These are phyloP conservation scores for Hemichromis elongatus DNA, from an alignment of 2,113 vertebrate genomes.

Conservation along the genomic window DNA sequence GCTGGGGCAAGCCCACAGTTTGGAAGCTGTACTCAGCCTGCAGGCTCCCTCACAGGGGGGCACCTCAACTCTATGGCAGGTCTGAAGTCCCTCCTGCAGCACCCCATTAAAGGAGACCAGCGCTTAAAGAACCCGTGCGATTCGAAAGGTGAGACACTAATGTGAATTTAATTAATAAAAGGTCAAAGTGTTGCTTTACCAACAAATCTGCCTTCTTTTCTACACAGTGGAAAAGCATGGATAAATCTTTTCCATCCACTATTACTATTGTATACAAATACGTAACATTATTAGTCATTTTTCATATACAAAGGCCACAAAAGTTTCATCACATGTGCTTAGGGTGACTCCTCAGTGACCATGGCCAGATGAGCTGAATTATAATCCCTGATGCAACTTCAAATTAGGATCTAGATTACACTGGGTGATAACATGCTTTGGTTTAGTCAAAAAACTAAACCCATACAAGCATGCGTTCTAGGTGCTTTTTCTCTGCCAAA, in stretches of 20 bases:
- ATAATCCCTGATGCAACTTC: constrained; percentile 22
- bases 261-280: neutral
- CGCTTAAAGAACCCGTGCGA: constrained; percentile 65
- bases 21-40: constrained; percentile 68
- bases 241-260: constrained; percentile 18
- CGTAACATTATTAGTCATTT: neutral
- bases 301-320: neutral
- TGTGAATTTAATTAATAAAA: neutral
- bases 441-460: neutral
- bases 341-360: constrained; percentile 4
- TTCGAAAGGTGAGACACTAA: constrained; percentile 62
- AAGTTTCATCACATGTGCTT: neutral
- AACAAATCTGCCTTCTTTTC: neutral
- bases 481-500: neutral
- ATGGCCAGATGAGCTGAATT: constrained; percentile 11
- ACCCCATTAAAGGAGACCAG: constrained; percentile 74
- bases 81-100: constrained; percentile 75
- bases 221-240: neutral
- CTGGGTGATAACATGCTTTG: neutral
- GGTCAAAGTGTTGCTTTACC: neutral
- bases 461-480: neutral
- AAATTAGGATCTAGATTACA: constrained; percentile 43
- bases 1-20: constrained; percentile 76
- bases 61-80: constrained; percentile 69
- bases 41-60: constrained; percentile 62